phyloP scores from a whole-genome alignment of 2,797 vertebrate genomes.

The Orestias chungarensis region DNA sequence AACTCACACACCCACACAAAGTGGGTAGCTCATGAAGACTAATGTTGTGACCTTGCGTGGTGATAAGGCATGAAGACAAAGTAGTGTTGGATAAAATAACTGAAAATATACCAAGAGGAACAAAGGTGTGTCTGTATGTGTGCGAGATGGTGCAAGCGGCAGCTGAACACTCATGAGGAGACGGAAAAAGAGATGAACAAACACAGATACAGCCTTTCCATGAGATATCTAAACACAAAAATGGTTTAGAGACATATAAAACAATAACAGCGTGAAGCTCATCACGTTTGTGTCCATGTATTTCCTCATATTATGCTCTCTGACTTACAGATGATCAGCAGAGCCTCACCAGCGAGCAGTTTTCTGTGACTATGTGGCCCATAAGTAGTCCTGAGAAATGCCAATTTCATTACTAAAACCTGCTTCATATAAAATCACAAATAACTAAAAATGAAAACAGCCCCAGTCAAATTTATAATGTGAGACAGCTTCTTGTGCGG shows the following conservation, averaged over 20 bases:
- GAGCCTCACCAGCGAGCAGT: background rate
- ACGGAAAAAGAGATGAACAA: constrained; percentile 35
- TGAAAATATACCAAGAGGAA: constrained; percentile 54
- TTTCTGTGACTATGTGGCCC: background rate
- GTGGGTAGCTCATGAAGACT: constrained; percentile 75
- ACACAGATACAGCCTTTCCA: constrained; percentile 31
- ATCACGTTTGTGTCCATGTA: background rate
- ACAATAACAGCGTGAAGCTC: background rate
- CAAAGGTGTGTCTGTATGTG: constrained; percentile 27
- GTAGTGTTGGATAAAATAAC: constrained; percentile 68
- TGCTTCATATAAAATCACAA: background rate
- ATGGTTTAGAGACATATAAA: constrained; percentile 24
- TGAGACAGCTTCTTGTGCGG: background rate
- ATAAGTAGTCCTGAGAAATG: background rate
- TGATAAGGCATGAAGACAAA: constrained; percentile 78
- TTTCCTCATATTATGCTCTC: background rate
- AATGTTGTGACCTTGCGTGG: constrained; percentile 79
- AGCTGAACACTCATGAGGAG: constrained; percentile 28
- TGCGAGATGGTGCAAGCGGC: constrained; percentile 21
- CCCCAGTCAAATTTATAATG: background rate
- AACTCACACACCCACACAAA: constrained; percentile 33
- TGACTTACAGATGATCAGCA: background rate
- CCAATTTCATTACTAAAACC: background rate
- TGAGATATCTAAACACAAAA: constrained; percentile 36
- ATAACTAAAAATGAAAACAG: background rate